These are phyloP conservation scores for rabbit (Oryctolagus cuniculus) DNA, from an alignment of 2,113 vertebrate genomes.

Conservation along the genomic window mOryCun1.1 NC_091434.1:131540501-131541000, in stretches of 20 bases:
- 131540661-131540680: not conserved
- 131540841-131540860: not conserved
- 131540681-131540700: not conserved
- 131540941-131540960: not conserved
- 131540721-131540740: constrained; percentile 20
- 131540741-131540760: not conserved
- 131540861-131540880: not conserved
- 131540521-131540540: not conserved
- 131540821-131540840: not conserved
- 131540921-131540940: too few species aligned
- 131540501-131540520: not conserved
- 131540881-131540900: not conserved
- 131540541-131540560: not conserved
- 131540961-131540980: not conserved
- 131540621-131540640: not conserved
- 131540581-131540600: too few species aligned
- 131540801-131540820: not conserved
- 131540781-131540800: not conserved
- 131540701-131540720: not conserved
- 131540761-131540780: not conserved
- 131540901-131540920: too few species aligned
- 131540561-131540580: not conserved
- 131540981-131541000: not conserved
- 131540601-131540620: not conserved
- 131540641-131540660: not conserved